Evolutionary conservation across 2,888 invertebrate genomes (phyloP).

Genomic region (Apamea anceps): DNA sequence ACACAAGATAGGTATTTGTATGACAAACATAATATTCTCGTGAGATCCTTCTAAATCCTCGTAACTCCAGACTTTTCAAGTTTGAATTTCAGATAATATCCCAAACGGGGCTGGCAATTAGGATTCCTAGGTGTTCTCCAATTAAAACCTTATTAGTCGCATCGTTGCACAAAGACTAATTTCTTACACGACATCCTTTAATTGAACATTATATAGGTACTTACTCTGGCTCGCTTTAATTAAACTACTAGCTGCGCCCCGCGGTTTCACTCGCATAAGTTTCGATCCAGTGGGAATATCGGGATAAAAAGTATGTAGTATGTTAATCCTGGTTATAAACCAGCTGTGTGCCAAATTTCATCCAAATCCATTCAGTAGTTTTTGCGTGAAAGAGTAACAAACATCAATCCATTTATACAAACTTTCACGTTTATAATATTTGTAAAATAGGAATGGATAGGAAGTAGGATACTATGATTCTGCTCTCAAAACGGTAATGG

Average conservation of each 20-base stretch:
- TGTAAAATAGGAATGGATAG: too few species aligned
- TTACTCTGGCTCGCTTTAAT: neutral
- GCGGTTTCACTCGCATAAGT: too few species aligned
- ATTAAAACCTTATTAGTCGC: constrained; percentile 15
- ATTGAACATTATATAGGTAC: constrained; percentile 5
- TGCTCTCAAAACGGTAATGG: neutral
- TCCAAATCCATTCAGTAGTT: too few species aligned
- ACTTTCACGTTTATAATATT: too few species aligned
- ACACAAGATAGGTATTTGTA: neutral
- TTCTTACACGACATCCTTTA: neutral
- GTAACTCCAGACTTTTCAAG: neutral
- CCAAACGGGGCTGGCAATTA: neutral
- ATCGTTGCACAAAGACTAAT: constrained; percentile 12
- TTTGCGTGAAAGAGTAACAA: too few species aligned
- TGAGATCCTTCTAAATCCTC: neutral
- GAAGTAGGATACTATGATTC: neutral
- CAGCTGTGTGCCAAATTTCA: too few species aligned
- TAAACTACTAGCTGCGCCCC: too few species aligned
- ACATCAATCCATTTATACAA: too few species aligned
- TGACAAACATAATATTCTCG: neutral
- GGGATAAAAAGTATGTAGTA: too few species aligned
- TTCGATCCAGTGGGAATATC: too few species aligned
- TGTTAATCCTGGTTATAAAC: too few species aligned
- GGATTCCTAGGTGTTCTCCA: neutral
- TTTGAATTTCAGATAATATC: neutral